A percentile compares a stretch with the other conserved stretches of the same genome.
Conservation (phyloP, 1,140 invertebrate species). For the Sitobion miscanthi region DNA sequence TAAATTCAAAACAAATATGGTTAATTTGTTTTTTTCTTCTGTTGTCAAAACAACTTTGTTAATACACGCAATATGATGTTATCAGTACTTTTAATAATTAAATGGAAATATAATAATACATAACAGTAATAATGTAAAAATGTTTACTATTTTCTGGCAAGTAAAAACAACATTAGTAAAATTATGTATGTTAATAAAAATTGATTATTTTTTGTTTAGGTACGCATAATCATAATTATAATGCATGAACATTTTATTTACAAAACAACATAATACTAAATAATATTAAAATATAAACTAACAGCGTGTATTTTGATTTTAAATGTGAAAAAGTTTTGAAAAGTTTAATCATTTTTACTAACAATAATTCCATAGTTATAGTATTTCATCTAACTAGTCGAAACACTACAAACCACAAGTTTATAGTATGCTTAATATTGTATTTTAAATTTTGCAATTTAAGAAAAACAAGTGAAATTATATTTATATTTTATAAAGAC, state of each 20-base stretch:
- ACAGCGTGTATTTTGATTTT: too few relatives aligned
- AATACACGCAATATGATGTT: neutral
- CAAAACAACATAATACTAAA: neutral
- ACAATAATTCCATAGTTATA: neutral
- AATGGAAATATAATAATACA: neutral
- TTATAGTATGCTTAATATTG: too few relatives aligned
- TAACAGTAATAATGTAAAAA: neutral
- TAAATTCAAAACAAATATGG: neutral
- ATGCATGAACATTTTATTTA: neutral
- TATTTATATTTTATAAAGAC: neutral
- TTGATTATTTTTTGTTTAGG: neutral
- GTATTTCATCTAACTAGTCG: neutral
- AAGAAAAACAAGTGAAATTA: neutral
- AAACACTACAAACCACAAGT: neutral
- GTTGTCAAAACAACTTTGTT: neutral
- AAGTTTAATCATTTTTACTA: neutral
- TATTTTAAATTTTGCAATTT: neutral
- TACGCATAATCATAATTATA: neutral
- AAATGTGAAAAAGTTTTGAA: too few relatives aligned
- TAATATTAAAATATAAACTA: too few relatives aligned
- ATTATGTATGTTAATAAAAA: neutral
- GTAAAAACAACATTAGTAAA: neutral
- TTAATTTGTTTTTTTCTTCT: constrained; percentile 5
- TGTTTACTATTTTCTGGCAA: neutral
- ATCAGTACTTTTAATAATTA: neutral